These are phyloP conservation scores for Liolophura sinensis DNA, from an alignment of 1,140 invertebrate genomes.

Conservation along the genomic window DNA sequence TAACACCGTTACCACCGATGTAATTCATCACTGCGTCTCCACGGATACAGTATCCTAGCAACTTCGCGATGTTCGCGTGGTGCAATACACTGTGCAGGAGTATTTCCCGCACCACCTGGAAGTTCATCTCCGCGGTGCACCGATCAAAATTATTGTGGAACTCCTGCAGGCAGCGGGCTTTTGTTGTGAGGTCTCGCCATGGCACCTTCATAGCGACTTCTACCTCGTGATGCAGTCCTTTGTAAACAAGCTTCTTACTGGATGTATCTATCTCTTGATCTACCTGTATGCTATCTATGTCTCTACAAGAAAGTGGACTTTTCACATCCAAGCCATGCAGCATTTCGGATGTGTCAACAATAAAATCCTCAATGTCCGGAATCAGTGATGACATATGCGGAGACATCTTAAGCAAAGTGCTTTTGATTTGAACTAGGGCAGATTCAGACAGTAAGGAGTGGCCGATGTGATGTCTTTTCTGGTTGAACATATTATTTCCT, in stretches of 20 bases:
- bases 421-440: too few relatives aligned
- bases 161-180: constrained; percentile 34
- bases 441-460: too few relatives aligned
- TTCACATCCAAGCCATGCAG: constrained; percentile 24
- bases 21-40: constrained; percentile 29
- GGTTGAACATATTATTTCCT: too few relatives aligned
- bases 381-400: too few relatives aligned
- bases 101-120: constrained; percentile 30
- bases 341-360: not conserved
- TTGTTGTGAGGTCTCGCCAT: constrained; percentile 30
- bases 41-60: constrained; percentile 35
- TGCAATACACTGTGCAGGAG: constrained; percentile 23
- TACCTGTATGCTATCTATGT: constrained; percentile 27
- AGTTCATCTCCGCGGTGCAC: constrained; percentile 38
- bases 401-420: too few relatives aligned
- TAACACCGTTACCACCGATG: constrained; percentile 32
- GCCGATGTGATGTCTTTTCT: too few relatives aligned
- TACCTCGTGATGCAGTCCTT: constrained; percentile 12
- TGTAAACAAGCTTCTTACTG: constrained; percentile 27
- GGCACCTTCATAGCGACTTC: constrained; percentile 33
- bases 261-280: constrained; percentile 18
- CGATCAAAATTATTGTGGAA: constrained; percentile 30
- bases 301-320: constrained; percentile 32
- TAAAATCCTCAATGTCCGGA: too few relatives aligned
- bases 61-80: constrained; percentile 22